Conservation (phyloP, 2,113 vertebrate genomes). For the Condylura cristata region DNA sequence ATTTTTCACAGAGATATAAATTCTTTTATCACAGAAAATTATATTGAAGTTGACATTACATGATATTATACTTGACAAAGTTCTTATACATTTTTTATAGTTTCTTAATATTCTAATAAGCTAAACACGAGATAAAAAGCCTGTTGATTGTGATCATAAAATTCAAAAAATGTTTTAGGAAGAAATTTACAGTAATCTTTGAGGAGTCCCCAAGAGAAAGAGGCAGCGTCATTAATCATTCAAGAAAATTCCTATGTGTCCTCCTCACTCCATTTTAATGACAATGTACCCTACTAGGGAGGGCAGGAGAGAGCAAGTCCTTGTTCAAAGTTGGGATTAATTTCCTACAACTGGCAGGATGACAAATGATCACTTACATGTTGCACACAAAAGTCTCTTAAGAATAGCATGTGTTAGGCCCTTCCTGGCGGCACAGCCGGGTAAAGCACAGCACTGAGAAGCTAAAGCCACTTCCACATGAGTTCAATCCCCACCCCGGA, state of each 20-base stretch:
- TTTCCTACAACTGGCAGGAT: constrained; percentile 14
- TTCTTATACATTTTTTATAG: background rate
- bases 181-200: background rate
- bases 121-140: background rate
- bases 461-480: too few relatives aligned
- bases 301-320: background rate
- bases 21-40: constrained; percentile 17
- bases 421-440: too few relatives aligned
- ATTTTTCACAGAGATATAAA: background rate
- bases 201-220: background rate
- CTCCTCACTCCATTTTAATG: background rate
- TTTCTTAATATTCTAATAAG: background rate
- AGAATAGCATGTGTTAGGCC: constrained; percentile 6
- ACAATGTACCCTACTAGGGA: background rate
- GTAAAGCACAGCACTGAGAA: too few relatives aligned
- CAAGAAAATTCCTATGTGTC: background rate
- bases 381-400: background rate
- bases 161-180: background rate
- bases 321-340: background rate
- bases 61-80: background rate
- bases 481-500: too few relatives aligned
- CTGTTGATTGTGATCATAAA: background rate
- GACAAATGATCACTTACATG: constrained; percentile 38
- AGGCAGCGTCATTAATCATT: background rate
- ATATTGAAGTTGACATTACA: background rate